phyloP scores from a whole-genome alignment of 2,888 invertebrate species.

The Branchinecta sandiegonensis region DNA sequence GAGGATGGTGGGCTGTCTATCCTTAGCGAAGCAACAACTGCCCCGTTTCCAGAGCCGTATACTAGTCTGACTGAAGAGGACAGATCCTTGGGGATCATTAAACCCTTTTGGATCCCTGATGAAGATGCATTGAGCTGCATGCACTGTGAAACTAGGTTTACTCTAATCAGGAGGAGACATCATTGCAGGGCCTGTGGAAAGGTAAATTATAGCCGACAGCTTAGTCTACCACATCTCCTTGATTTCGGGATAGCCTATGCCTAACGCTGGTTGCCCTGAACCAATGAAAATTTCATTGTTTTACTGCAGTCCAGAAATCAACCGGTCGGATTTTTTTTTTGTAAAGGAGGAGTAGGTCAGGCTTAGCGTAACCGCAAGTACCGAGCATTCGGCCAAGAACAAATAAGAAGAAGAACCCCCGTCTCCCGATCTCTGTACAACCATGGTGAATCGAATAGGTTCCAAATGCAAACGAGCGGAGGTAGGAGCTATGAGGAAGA shows the following conservation, averaged over 20 bases:
- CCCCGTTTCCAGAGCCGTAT: slow-evolving; percentile 19
- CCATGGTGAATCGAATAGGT: no score
- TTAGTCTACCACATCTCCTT: background rate
- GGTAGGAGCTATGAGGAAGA: no score
- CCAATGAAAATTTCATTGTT: background rate
- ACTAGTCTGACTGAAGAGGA: slow-evolving; percentile 30
- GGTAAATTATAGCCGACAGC: slow-evolving; percentile 35
- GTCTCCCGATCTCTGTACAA: no score
- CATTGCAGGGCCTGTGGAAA: slow-evolving; percentile 76
- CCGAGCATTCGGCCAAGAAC: no score
- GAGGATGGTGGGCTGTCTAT: background rate
- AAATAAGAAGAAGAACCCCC: no score
- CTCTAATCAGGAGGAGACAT: slow-evolving; percentile 57
- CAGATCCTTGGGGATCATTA: slow-evolving; percentile 48
- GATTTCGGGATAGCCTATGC: background rate
- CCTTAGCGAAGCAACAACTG: no score
- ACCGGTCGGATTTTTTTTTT: slow-evolving; percentile 25
- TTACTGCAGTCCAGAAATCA: background rate
- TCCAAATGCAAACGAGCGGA: no score
- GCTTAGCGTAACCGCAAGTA: no score
- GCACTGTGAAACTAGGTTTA: slow-evolving; percentile 65
- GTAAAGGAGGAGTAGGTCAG: no score
- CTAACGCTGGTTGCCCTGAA: no score
- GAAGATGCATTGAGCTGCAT: slow-evolving; percentile 62
- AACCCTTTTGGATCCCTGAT: slow-evolving; percentile 78